Evolutionary conservation across 2,888 invertebrate genomes (phyloP), one percentile per base, ranked within the genome.

Genomic region (Lasioglossum zephyrum): DNA sequence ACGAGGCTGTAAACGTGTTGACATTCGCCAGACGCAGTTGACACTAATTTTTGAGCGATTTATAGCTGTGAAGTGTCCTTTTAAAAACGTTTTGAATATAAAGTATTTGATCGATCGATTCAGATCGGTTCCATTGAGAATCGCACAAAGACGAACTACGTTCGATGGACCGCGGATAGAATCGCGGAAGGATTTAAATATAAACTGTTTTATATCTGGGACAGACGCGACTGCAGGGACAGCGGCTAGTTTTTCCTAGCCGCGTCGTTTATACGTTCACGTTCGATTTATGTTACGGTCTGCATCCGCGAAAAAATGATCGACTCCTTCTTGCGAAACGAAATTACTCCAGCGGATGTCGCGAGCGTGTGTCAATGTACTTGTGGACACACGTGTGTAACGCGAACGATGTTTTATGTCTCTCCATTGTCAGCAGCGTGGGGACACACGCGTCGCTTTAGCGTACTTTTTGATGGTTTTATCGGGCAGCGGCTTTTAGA

Each of bases 141-240:
- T 57, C 57, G n/a, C 57, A 57, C 57, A 57, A 57, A 57, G 11
- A 8, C 47, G 60, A 39, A 49, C 57, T n/a, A 60, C 60, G 72
- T 60, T 5, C 18, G 16, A n/a, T 9, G 8, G 22, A 36, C 47
- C 47, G 47, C 4, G 11, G 47, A 36, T 75, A 75, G 70, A 85
- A 75, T 72, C 31, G 57, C 47, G 53, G n/a, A 44, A 26, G 39
- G 53, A 75, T 84, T 84, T 85, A 84, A 84, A 84, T 75, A 79
- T 73, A 73, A 85, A 79, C 63, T n/a, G 72, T 70, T 39, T 57
- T n/a, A n/a, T 36, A 72, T 39, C 18, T 47, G 44, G 53, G 53
- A 13, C 39, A 44, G n/a, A 31, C 9, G 26, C 39, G 57, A 74
- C n/a, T 57, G 57, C 47, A 73, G 74, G 74, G 60, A 36, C 26